These are phyloP conservation scores for Poecile montanus DNA, from an alignment of 2,797 vertebrate genomes.

Conservation along the genomic window DNA sequence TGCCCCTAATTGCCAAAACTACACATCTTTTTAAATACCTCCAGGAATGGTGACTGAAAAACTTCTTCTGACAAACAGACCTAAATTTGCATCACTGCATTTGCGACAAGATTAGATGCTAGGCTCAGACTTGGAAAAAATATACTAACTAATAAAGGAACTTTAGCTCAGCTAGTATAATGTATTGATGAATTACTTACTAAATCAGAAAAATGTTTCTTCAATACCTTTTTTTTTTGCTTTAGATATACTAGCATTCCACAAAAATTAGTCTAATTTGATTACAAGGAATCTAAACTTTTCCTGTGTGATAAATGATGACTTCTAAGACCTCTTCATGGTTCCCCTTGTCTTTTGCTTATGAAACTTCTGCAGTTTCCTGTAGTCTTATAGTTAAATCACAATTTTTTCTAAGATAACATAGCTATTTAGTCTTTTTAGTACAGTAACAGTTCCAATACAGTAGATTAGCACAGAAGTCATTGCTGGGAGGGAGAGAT, in stretches of 20 bases:
- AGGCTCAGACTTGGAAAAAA: neutral
- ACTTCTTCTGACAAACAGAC: neutral
- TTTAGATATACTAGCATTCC: neutral
- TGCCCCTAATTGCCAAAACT: fast-evolving
- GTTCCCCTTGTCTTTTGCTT: neutral
- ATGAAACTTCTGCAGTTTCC: neutral
- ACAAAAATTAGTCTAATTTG: neutral
- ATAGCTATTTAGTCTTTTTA: neutral
- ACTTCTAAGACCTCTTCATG: neutral
- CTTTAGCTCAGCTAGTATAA: neutral
- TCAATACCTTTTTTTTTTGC: neutral
- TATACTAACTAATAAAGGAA: neutral
- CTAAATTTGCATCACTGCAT: neutral
- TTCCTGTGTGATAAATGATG: neutral
- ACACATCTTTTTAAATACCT: neutral
- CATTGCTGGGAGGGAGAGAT: neutral
- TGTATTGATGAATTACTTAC: neutral
- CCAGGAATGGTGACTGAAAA: neutral
- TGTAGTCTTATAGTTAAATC: neutral
- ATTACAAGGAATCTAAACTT: neutral
- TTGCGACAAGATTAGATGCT: neutral
- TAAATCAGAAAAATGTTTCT: neutral
- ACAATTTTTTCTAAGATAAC: neutral
- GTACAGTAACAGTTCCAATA: neutral
- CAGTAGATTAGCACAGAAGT: neutral